These are phyloP conservation scores for Latrodectus geometricus DNA, from an alignment of 1,140 invertebrate genomes.

Conservation along the genomic window DNA sequence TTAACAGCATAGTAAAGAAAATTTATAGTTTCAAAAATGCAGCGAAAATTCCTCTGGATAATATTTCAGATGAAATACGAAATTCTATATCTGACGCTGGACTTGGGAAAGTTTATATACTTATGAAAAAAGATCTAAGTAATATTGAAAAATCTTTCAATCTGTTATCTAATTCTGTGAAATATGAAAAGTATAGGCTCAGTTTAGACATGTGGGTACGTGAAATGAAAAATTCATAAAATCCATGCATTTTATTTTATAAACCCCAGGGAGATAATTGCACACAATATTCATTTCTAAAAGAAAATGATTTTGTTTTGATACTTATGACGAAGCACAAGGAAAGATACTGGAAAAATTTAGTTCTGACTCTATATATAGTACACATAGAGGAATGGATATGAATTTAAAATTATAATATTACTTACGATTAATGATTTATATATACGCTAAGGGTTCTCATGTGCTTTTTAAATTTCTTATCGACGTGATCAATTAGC, in stretches of 20 bases:
- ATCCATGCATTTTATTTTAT: not conserved
- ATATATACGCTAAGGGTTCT: conserved; percentile 13
- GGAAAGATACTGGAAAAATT: conserved; percentile 1
- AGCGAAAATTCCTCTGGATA: not conserved
- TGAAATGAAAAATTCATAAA: not conserved
- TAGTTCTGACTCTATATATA: conserved; percentile 15
- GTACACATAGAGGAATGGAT: conserved; percentile 8
- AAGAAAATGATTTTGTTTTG: conserved; percentile 11
- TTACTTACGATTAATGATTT: conserved; percentile 1
- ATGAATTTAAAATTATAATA: conserved; percentile 11
- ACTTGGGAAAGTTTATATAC: not conserved
- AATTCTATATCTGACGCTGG: not conserved
- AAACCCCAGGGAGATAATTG: not conserved
- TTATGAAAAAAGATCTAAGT: not conserved
- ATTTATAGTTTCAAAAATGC: not conserved
- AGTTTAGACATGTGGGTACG: conserved; percentile 1
- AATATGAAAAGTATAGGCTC: conserved; percentile 1
- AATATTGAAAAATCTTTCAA: conserved; percentile 1
- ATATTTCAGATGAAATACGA: not conserved
- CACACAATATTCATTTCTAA: not conserved
- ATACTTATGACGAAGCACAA: conserved; percentile 16
- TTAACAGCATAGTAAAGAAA: not conserved
- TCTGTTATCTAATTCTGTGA: not conserved
- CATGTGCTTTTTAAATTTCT: conserved; percentile 13
- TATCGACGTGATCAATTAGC: not conserved